Conservation (phyloP, 92 coral and sea anemone genomes). For the Siderastrea radians region DNA sequence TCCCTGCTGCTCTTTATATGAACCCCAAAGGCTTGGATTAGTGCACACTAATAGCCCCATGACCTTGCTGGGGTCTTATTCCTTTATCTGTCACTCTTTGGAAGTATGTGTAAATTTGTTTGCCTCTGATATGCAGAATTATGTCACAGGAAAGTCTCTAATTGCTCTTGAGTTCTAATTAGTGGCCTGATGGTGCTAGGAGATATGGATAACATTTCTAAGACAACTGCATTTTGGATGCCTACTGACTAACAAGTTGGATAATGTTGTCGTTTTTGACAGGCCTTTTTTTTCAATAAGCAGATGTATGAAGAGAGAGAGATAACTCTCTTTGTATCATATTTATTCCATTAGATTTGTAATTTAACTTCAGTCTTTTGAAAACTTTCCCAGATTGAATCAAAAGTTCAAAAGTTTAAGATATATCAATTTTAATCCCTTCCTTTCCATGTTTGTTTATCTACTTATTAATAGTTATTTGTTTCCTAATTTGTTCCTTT, state of each 20-base stretch:
- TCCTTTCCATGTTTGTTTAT: conserved; percentile 12
- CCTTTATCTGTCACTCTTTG: not conserved
- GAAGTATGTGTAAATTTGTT: conserved; percentile 13
- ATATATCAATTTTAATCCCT: not conserved
- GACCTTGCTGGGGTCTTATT: not conserved
- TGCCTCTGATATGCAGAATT: not conserved
- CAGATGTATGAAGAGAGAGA: conserved; percentile 22
- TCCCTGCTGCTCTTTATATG: not conserved
- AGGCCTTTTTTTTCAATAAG: conserved; percentile 9
- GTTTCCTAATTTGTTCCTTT: not conserved
- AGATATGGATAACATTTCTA: conserved; percentile 21
- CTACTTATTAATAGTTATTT: not conserved
- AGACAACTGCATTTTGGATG: conserved; percentile 15
- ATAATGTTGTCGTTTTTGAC: conserved; percentile 12
- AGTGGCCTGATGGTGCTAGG: conserved; percentile 1
- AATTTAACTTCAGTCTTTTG: not conserved
- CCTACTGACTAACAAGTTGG: conserved; percentile 19
- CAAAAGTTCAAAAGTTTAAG: not conserved
- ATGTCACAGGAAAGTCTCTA: not conserved
- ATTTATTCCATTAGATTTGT: not conserved
- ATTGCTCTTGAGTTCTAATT: conserved; percentile 7
- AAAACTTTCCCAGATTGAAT: not conserved
- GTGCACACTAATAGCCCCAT: not conserved
- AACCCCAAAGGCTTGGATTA: not conserved
- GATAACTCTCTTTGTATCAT: not conserved